A percentile compares a stretch with the other conserved stretches of the same genome.
These are phyloP conservation scores for Maconellicoccus hirsutus DNA, from an alignment of 1,140 invertebrate genomes.

Conservation along the genomic window DNA sequence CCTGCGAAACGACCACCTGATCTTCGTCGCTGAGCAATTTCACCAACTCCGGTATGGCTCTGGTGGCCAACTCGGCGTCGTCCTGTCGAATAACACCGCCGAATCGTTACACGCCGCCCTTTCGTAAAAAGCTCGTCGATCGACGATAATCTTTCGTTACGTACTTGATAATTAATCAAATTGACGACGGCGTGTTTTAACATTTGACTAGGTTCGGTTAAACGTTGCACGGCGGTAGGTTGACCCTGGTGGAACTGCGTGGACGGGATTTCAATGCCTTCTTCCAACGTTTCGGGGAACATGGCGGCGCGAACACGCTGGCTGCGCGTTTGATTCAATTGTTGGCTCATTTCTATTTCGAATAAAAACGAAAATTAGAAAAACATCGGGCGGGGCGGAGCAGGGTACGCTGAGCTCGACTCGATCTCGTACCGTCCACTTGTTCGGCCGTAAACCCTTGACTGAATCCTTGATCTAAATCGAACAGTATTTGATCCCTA, in stretches of 20 bases:
- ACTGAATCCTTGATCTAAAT: conserved; percentile 76
- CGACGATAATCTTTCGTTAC: conserved; percentile 51
- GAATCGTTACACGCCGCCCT: not conserved
- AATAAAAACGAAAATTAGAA: not conserved
- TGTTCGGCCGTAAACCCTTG: conserved; percentile 89
- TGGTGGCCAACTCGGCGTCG: conserved; percentile 91
- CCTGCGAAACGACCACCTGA: conserved; percentile 92
- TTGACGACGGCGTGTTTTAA: conserved; percentile 97
- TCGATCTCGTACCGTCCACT: conserved; percentile 60
- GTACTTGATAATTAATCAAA: conserved; percentile 89
- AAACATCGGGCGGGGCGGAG: not conserved
- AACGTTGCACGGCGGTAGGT: conserved; percentile 87
- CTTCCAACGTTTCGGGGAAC: conserved; percentile 95
- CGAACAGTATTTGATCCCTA: conserved; percentile 75
- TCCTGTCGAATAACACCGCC: conserved; percentile 40
- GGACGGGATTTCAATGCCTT: conserved; percentile 91
- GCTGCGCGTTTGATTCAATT: conserved; percentile 86
- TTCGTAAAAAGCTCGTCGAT: not conserved
- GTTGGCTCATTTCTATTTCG: conserved; percentile 77
- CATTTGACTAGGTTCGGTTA: conserved; percentile 94
- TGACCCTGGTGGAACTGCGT: conserved; percentile 88
- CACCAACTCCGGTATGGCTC: conserved; percentile 95
- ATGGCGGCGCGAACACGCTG: conserved; percentile 94
- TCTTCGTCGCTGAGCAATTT: conserved; percentile 97
- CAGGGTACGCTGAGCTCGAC: not conserved